Base-by-base conservation (phyloP, 2,113 vertebrate species). In the Sapajus apella region DNA sequence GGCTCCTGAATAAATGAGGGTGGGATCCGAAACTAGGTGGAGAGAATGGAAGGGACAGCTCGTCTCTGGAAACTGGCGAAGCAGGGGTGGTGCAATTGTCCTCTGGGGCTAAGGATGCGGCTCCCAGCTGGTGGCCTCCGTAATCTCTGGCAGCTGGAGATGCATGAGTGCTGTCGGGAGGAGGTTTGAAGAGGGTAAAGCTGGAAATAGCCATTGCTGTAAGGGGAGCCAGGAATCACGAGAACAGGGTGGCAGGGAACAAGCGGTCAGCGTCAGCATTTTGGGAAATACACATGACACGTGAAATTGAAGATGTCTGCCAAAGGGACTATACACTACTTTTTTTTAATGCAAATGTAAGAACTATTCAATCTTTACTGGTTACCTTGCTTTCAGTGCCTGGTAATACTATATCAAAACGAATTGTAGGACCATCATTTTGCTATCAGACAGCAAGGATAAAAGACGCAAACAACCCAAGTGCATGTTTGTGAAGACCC, bases 131-230 rank as follows among this genome's bases (percentile, higher is more conserved):
- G 25, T 2, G 8, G 56, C 18, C 81, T 76, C 45, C 27, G 43
- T 40, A 9, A 1, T 27, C 45, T 55, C 56, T 3, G 5, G 5
- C 23, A 0, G 1, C 0, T 21, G 55, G 45, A 45, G 4, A n/a
- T 0, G 56, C 23, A 6, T 45, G n/a, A 21, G 14, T 0, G 20
- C 56, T 2, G 1, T 8, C 30, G 45, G 37, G 32, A 52, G 56
- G 21, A 43, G 27, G 5, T 8, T 2, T 27, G 45, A 21, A 14
- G 30, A 17, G 21, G 0, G 0, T 3, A 45, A 0, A 37, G 6
- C 5, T 21, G 16, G n/a, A n/a, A 32, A 27, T 3, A 10, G 47
- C 30, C 1, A 5, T 9, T 30, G 58, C 61, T 2, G 17, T 30
- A 64, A 58, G 52, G 37, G 27, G 8, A 10, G 9, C 1, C 9